These are phyloP conservation scores for Oscheius onirici DNA, from an alignment of 2,888 invertebrate species.

Conservation along the genomic window DNA sequence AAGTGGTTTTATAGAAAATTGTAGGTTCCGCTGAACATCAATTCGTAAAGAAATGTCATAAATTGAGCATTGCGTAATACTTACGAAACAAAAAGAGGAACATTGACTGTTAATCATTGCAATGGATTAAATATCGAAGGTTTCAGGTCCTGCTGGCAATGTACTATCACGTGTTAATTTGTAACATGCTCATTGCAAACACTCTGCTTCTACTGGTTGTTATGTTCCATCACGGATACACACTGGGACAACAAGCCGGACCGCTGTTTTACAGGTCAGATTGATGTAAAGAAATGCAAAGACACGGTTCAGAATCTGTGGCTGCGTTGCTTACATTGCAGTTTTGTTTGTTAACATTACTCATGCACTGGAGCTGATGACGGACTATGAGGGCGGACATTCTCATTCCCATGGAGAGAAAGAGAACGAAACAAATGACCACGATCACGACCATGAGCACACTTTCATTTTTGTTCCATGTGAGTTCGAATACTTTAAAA, in stretches of 20 bases:
- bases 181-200: slow-evolving; percentile 32
- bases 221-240: slow-evolving; percentile 31
- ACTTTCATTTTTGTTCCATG: slow-evolving; percentile 19
- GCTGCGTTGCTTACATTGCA: slow-evolving; percentile 25
- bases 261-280: slow-evolving; percentile 29
- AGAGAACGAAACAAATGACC: slow-evolving; percentile 12
- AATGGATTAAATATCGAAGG: not conserved
- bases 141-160: slow-evolving; percentile 22
- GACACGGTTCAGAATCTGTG: slow-evolving; percentile 28
- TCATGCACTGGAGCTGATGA: slow-evolving; percentile 30
- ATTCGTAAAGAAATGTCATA: too few relatives aligned
- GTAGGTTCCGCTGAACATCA: not conserved
- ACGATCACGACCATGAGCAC: slow-evolving; percentile 11
- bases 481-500: not conserved
- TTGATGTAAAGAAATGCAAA: not conserved
- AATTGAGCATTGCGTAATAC: slow-evolving; percentile 6
- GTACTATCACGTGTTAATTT: slow-evolving; percentile 21
- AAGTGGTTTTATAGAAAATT: too few relatives aligned
- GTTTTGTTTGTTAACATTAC: slow-evolving; percentile 32
- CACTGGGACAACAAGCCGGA: slow-evolving; percentile 19
- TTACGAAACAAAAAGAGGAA: not conserved
- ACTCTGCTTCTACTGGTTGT: slow-evolving; percentile 26
- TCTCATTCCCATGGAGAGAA: slow-evolving; percentile 21
- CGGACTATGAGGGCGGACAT: slow-evolving; percentile 9
- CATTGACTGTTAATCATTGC: not conserved